Conservation (phyloP, 1,140 invertebrate species). For the Drosophila santomea region DNA sequence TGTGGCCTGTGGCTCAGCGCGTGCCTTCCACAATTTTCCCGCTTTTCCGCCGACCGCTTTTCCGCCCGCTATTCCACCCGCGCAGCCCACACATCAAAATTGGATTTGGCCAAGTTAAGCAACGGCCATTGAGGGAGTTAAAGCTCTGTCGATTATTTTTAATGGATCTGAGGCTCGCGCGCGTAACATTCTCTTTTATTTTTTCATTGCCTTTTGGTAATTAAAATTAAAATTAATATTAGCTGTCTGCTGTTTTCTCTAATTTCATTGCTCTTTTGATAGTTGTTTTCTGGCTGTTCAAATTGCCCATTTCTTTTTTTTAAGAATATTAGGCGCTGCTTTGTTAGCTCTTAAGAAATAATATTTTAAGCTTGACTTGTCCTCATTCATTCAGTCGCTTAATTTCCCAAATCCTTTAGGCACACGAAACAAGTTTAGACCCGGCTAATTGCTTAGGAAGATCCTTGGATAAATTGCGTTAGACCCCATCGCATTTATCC, state of each 20-base stretch:
- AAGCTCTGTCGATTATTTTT: conserved; percentile 65
- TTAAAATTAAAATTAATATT: conserved; percentile 82
- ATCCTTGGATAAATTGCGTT: conserved; percentile 36
- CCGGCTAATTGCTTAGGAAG: conserved; percentile 32
- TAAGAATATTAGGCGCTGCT: background rate
- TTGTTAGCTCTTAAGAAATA: no score
- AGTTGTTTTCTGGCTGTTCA: conserved; percentile 5
- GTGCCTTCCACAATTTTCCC: conserved; percentile 43
- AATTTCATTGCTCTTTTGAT: conserved; percentile 65
- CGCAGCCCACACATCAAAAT: conserved; percentile 61
- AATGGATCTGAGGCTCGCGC: conserved; percentile 49
- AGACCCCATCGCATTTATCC: conserved; percentile 7
- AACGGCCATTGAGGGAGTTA: conserved; percentile 46
- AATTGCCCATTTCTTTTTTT: background rate
- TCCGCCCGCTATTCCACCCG: background rate
- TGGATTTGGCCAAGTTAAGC: conserved; percentile 76
- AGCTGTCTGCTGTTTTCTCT: conserved; percentile 38
- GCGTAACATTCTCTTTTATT: conserved; percentile 20
- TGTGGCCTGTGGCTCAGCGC: conserved; percentile 66
- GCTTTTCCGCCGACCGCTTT: conserved; percentile 6
- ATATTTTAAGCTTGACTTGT: no score
- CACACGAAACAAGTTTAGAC: conserved; percentile 2
- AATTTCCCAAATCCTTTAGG: background rate
- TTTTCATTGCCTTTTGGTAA: conserved; percentile 39
- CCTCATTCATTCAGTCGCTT: no score